Conservation (phyloP, 2,113 vertebrate species). For the Dinomys branickii region DNA sequence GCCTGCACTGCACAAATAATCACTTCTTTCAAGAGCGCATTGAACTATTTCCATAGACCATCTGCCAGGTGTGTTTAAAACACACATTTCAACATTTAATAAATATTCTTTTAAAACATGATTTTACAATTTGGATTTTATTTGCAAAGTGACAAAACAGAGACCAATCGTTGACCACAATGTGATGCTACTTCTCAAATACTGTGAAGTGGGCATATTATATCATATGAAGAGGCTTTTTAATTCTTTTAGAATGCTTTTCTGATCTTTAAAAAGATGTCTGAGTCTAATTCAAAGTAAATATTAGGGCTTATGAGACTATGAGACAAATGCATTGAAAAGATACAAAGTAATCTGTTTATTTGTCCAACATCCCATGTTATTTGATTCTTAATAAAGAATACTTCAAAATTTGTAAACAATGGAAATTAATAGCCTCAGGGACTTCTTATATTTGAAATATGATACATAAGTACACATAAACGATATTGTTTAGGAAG, state of each 20-base stretch:
- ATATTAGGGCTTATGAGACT: background rate
- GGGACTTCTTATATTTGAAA: conserved; percentile 5
- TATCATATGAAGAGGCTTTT: background rate
- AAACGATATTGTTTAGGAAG: background rate
- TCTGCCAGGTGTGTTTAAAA: background rate
- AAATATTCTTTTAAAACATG: background rate
- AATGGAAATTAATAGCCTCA: background rate
- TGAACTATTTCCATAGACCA: background rate
- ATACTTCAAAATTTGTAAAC: background rate
- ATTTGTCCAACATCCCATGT: background rate
- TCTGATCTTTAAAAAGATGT: background rate
- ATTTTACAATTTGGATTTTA: background rate
- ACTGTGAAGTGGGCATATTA: background rate
- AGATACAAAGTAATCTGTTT: background rate
- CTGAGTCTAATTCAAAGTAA: background rate
- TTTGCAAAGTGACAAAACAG: background rate
- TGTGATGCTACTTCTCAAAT: background rate
- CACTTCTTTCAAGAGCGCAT: background rate
- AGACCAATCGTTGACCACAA: background rate
- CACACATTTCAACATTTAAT: background rate
- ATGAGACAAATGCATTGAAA: background rate
- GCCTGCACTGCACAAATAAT: background rate
- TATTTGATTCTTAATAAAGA: background rate
- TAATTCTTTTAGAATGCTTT: background rate
- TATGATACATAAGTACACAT: background rate